These are phyloP conservation scores for Epinotia nisella DNA, from an alignment of 2,888 invertebrate genomes.

Conservation along the genomic window DNA sequence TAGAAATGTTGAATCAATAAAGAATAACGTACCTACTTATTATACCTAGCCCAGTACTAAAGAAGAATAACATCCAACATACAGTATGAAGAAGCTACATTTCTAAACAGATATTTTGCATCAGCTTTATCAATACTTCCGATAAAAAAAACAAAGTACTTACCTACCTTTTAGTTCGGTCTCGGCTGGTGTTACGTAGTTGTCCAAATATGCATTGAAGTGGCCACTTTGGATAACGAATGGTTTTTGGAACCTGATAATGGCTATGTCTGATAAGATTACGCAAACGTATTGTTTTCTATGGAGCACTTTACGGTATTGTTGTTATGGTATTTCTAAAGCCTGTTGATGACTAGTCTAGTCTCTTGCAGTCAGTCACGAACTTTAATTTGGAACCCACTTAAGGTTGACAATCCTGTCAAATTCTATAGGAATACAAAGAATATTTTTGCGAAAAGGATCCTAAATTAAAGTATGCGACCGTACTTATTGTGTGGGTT, in stretches of 20 bases:
- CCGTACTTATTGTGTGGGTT: too few species aligned
- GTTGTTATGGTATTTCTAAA: slow-evolving; percentile 12
- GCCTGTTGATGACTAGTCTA: slow-evolving; percentile 19
- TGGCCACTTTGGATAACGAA: slow-evolving; percentile 44
- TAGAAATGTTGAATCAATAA: neutral
- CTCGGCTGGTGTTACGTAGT: slow-evolving; percentile 39
- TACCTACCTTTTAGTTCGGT: slow-evolving; percentile 28
- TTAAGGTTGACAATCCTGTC: too few species aligned
- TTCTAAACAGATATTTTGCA: slow-evolving; percentile 23
- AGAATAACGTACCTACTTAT: neutral
- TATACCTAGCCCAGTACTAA: neutral
- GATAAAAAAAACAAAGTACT: slow-evolving; percentile 22
- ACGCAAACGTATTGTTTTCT: slow-evolving; percentile 34
- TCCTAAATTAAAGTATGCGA: too few species aligned
- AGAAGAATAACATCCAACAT: neutral
- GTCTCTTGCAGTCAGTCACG: slow-evolving; percentile 2
- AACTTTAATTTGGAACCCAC: too few species aligned
- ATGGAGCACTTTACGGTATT: slow-evolving; percentile 17
- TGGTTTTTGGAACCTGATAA: slow-evolving; percentile 36
- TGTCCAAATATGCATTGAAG: slow-evolving; percentile 43
- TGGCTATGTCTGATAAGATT: slow-evolving; percentile 37
- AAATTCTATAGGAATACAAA: too few species aligned
- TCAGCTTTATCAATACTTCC: slow-evolving; percentile 5
- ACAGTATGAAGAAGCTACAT: neutral
- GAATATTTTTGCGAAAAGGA: too few species aligned